Conservation (phyloP, 2,888 invertebrate genomes). For the Cerastoderma edule region DNA sequence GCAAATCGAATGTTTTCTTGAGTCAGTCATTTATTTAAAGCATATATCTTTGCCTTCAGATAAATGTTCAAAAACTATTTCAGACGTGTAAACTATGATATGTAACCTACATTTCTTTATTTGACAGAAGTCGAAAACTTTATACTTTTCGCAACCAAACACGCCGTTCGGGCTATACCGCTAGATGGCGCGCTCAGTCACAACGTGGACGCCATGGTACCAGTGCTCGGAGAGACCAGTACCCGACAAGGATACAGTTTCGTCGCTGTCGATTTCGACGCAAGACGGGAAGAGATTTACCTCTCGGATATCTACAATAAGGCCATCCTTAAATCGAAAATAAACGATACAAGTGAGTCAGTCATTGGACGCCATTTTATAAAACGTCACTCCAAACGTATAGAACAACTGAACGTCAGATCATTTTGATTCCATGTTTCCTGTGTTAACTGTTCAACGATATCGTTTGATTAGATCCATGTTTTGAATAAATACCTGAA, state of each 20-base stretch:
- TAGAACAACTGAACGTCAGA: no score
- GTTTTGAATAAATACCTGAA: no score
- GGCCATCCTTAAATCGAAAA: conserved; percentile 76
- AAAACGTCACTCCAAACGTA: no score
- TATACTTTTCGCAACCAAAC: conserved; percentile 96
- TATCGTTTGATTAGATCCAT: no score
- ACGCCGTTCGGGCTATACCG: conserved; percentile 94
- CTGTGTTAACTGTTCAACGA: no score
- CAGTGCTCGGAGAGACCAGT: conserved; percentile 88
- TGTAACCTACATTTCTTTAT: conserved; percentile 3
- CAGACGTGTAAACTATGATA: no score
- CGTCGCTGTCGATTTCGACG: conserved; percentile 97
- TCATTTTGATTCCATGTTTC: no score
- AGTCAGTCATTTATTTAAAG: no score
- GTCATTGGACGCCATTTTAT: not conserved
- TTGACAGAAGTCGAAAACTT: conserved; percentile 90
- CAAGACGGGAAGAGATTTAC: conserved; percentile 94
- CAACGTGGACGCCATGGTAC: conserved; percentile 93
- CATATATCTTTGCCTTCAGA: no score
- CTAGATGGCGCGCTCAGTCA: conserved; percentile 63
- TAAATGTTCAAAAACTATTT: no score
- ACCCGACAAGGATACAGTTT: conserved; percentile 93
- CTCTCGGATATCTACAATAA: conserved; percentile 95
- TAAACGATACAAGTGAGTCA: conserved; percentile 30
- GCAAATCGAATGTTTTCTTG: no score